Evolutionary conservation across 2,797 vertebrate genomes (phyloP).

Genomic region (Gymnothorax javanicus): DNA sequence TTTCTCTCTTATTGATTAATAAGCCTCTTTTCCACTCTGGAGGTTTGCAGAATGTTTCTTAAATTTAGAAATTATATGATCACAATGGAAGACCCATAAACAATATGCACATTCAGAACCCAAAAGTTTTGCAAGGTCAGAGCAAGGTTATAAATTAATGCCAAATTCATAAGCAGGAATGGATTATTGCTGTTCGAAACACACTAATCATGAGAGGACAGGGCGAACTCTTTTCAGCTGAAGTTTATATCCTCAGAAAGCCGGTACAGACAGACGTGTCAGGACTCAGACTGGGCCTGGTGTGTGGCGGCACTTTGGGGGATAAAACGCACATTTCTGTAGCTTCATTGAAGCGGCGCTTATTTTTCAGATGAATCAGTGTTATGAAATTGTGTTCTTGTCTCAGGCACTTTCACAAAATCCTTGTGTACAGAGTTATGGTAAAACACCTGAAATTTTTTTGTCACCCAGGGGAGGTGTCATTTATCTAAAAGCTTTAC

Average conservation of each 20-base stretch:
- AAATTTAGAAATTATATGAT: not conserved
- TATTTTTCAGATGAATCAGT: not conserved
- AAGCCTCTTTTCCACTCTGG: not conserved
- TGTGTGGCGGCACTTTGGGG: not conserved
- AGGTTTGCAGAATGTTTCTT: not conserved
- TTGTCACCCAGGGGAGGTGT: not conserved
- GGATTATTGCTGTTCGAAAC: slow-evolving; percentile 1
- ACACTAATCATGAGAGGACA: not conserved
- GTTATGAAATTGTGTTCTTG: not conserved
- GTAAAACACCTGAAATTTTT: not conserved
- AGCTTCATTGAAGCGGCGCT: not conserved
- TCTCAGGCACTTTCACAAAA: not conserved
- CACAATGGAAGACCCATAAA: not conserved
- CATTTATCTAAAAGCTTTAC: not conserved
- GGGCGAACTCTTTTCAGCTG: slow-evolving; percentile 10
- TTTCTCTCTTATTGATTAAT: not conserved
- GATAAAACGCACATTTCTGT: not conserved
- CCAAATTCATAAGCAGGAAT: slow-evolving; percentile 13
- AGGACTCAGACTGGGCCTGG: too few species aligned
- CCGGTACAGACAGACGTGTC: not conserved
- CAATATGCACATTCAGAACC: not conserved
- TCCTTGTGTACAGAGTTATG: not conserved
- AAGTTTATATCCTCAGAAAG: slow-evolving; percentile 2
- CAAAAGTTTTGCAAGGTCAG: not conserved
- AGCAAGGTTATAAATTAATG: slow-evolving; percentile 13